Percentiles rank a stretch among this genome's conserved stretches.
Conservation (phyloP, 2,888 invertebrate species). For the Lordiphosa andalusiaca region DNA sequence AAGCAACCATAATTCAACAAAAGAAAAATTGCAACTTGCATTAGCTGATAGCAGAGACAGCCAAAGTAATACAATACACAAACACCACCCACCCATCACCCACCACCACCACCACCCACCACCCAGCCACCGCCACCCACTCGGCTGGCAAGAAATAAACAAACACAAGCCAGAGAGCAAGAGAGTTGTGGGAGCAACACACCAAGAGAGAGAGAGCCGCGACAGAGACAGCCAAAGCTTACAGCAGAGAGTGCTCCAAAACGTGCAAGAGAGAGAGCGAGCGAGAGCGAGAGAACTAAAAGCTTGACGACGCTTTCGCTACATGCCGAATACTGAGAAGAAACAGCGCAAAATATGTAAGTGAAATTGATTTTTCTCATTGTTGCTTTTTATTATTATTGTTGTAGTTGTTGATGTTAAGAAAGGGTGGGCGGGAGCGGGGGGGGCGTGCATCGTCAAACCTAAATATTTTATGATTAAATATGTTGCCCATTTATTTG, state of each 20-base stretch:
- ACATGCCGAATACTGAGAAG: constrained; percentile 62
- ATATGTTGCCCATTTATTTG: too few relatives aligned
- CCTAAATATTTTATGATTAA: constrained; percentile 35
- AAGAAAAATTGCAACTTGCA: constrained; percentile 31
- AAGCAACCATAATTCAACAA: constrained; percentile 32
- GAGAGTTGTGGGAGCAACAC: constrained; percentile 6
- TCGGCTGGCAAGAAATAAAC: constrained; percentile 5
- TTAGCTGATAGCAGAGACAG: constrained; percentile 13
- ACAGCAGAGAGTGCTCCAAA: constrained; percentile 1
- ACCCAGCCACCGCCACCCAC: not conserved
- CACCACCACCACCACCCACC: constrained; percentile 3
- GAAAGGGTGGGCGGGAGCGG: not conserved
- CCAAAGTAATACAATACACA: constrained; percentile 17
- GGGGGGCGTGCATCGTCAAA: constrained; percentile 12
- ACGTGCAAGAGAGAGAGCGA: not conserved
- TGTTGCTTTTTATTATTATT: constrained; percentile 9
- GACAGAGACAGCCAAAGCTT: constrained; percentile 34
- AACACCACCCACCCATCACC: constrained; percentile 5
- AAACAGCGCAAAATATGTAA: constrained; percentile 66
- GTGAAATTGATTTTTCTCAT: constrained; percentile 61
- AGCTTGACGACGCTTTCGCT: constrained; percentile 39
- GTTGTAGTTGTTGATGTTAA: constrained; percentile 27
- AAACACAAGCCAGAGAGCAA: constrained; percentile 9
- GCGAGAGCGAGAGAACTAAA: constrained; percentile 23
- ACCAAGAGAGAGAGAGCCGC: not conserved